Base-by-base conservation (phyloP, 2,888 invertebrate genomes). In the Pristionchus japonicus region DNA sequence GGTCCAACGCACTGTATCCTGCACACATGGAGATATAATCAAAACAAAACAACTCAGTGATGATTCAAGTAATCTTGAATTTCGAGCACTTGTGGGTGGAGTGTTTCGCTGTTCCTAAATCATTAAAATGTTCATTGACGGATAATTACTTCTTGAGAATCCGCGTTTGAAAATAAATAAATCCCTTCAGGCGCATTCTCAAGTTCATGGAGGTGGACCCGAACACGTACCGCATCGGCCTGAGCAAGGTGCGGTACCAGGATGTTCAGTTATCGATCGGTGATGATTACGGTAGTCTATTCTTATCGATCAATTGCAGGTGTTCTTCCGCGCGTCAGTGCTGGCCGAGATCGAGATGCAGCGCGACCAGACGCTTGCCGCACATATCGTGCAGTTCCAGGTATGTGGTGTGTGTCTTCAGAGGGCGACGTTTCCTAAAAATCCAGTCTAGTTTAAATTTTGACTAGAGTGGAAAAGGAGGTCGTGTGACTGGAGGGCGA, bases 301-400 rank as follows among this genome's bases (percentile, higher is more conserved):
- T 1, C 43, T 64, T 0, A 61, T 27, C 34, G 27, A 40, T 43
- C 2, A 3, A 1, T 52, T 85, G 27, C 74, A 86, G 86, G 70
- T 86, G 94, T 99, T 99, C 96, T 99, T 99, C 96, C 96, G 99
- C 90, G 98, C 99, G 91, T 99, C 99, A 92, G 99, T 99, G 47
- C 95, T 99, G 93, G 99, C 99, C 47, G 98, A 99, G 95, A 96
- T 99, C 88, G 99, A 99, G 95, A 99, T 99, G 95, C 52, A 89
- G 86, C 88, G 92, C 70, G 99, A 99, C 95, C 97, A 98, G 95
- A 99, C 99, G 95, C 97, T 99, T 93, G 98, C 99, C 11, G 98
- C 98, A 95, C 96, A 99, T 92, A 98, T 99, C 92, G 97, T 99
- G 64, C 97, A 98, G 95, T 99, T 99, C 96, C 97, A 97, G 88